Evolutionary conservation across 2,113 vertebrate species (phyloP).

Genomic region (Alethe diademata): DNA sequence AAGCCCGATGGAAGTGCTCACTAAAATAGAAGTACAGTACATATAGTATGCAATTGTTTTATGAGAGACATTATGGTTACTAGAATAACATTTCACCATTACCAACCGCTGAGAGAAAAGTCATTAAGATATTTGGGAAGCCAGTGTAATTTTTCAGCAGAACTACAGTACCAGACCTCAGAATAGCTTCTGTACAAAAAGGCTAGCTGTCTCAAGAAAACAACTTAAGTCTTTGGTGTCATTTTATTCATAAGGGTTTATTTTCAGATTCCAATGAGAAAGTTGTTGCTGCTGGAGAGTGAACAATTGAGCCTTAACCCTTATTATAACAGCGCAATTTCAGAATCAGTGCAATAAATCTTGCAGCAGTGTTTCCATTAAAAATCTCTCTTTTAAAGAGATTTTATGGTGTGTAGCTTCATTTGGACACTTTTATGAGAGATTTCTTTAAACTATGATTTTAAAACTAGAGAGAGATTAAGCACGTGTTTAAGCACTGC

Average conservation of each 20-base stretch:
- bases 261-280: conserved; percentile 70
- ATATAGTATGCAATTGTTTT: conserved; percentile 85
- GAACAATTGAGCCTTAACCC: conserved; percentile 66
- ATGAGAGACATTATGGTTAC: conserved; percentile 83
- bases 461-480: conserved; percentile 36
- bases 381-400: conserved; percentile 42
- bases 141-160: conserved; percentile 78
- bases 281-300: conserved; percentile 46
- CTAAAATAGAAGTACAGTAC: conserved; percentile 82
- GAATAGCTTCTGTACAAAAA: conserved; percentile 65
- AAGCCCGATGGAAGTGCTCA: conserved; percentile 75
- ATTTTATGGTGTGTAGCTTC: conserved; percentile 5
- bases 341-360: conserved; percentile 36
- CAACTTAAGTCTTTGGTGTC: conserved; percentile 50
- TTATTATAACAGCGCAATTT: conserved; percentile 53
- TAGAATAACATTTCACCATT: conserved; percentile 86
- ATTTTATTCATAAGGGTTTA: conserved; percentile 67
- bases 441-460: conserved; percentile 35
- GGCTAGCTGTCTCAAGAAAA: conserved; percentile 64
- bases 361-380: conserved; percentile 13
- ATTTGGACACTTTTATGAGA: conserved; percentile 25
- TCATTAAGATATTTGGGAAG: conserved; percentile 86
- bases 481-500: conserved; percentile 24
- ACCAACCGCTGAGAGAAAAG: conserved; percentile 84
- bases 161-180: conserved; percentile 73